Evolutionary conservation across 1,140 invertebrate species (phyloP), one percentile per base, ranked within the genome.

Genomic region (Drosophila mojavensis): DNA sequence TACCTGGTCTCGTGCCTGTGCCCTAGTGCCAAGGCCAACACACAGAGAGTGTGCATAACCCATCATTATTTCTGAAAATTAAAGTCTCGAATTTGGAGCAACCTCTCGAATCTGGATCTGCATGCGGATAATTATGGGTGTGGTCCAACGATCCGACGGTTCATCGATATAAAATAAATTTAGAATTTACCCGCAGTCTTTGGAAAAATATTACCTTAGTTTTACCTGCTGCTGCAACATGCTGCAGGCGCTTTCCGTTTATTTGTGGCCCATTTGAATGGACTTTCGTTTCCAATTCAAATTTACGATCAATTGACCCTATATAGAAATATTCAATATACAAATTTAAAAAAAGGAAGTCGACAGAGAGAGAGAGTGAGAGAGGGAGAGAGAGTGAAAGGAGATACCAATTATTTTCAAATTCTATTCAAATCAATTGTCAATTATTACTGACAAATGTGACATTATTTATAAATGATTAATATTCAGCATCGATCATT

Each of bases 21-120:
- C 68, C 82, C 82, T 76, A 88, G 67, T 82, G 75, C 64, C 75
- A 88, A 88, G 79, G 79, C 82, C 82, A 82, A 61, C 73, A 81
- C 41, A 45, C 56, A 17, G 11, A 45, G n/a, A 47, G 4, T 0
- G n/a, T 3, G n/a, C 68, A 51, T 73, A 77, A 48, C 83, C 79
- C 83, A 86, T 86, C 67, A 86, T 86, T 86, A 86, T 73, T 20
- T 50, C 33, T 28, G 1, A 47, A 78, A 82, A 88, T 85, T 88
- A 75, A 81, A 75, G 79, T 88, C 71, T 58, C 66, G 74, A 69
- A 63, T 28, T 61, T 61, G 56, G 66, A 61, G 43, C 56, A 36
- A 39, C 17, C 58, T 62, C 50, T 60, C 43, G 58, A 30, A 11
- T 56, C 41, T 48, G 48, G 50, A 61, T 85, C 59, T 85, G 79